Conservation (phyloP, 2,888 invertebrate genomes). For the Dicyrtoma fusca region DNA sequence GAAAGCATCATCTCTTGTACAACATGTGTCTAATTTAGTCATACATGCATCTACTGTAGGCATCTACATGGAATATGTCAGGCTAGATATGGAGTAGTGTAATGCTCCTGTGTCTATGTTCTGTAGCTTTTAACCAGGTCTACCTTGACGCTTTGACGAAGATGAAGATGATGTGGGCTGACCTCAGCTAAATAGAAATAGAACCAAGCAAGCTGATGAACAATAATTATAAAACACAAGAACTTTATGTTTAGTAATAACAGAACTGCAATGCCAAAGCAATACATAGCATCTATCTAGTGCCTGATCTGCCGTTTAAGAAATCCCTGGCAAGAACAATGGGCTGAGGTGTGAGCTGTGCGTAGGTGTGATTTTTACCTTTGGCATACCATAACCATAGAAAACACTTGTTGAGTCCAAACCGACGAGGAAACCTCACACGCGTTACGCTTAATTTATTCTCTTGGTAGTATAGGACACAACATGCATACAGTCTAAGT, state of each 20-base stretch:
- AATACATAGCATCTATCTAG: neutral
- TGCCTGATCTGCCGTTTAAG: neutral
- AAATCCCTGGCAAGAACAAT: slow-evolving; percentile 16
- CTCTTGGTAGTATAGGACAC: too few species aligned
- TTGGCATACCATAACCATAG: slow-evolving; percentile 8
- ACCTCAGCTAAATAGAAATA: neutral
- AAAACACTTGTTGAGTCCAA: slow-evolving; percentile 12
- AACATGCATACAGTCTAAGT: too few species aligned
- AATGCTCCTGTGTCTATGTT: neutral
- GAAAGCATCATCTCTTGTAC: too few species aligned
- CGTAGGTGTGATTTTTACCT: slow-evolving; percentile 40
- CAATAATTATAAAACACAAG: too few species aligned
- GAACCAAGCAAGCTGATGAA: too few species aligned
- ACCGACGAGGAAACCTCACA: slow-evolving; percentile 17
- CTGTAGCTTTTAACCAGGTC: neutral
- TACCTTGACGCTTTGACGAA: neutral
- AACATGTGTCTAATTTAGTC: too few species aligned
- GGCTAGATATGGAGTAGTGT: too few species aligned
- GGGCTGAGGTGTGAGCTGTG: slow-evolving; percentile 40
- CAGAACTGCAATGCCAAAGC: neutral
- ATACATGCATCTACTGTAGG: too few species aligned
- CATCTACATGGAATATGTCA: too few species aligned
- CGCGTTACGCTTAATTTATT: slow-evolving; percentile 5
- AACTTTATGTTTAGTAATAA: too few species aligned
- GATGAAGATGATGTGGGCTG: neutral